Evolutionary conservation across 2,888 invertebrate genomes (phyloP).

Genomic region (Caenorhabditis uteleia): DNA sequence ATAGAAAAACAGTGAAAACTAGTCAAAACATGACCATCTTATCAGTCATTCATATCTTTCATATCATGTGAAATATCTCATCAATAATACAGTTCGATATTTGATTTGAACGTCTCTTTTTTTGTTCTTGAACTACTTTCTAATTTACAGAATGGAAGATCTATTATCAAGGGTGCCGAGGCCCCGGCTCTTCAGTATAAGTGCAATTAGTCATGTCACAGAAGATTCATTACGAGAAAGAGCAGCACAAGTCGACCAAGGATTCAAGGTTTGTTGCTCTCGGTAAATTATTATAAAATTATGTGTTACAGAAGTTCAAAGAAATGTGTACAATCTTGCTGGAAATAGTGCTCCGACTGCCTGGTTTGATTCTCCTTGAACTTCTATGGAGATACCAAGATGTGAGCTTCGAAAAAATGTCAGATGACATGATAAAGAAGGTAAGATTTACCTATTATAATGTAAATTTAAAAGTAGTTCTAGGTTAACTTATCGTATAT

Average conservation of each 20-base stretch:
- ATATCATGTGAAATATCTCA: too few species aligned
- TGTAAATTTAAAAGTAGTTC: slow-evolving; percentile 1
- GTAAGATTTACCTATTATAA: slow-evolving; percentile 3
- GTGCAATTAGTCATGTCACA: background rate
- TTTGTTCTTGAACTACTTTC: too few species aligned
- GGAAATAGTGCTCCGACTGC: slow-evolving; percentile 40
- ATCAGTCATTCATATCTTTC: too few species aligned
- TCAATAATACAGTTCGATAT: too few species aligned
- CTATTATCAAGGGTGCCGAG: too few species aligned
- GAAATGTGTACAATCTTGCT: slow-evolving; percentile 10
- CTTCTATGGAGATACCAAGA: slow-evolving; percentile 61
- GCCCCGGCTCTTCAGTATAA: background rate
- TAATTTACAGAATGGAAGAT: too few species aligned
- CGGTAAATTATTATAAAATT: background rate
- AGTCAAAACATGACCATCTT: too few species aligned
- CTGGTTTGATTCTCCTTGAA: slow-evolving; percentile 58
- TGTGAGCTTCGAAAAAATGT: slow-evolving; percentile 49
- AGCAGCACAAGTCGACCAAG: slow-evolving; percentile 30
- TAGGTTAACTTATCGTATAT: slow-evolving; percentile 42
- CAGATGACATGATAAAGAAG: slow-evolving; percentile 45
- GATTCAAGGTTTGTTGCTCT: slow-evolving; percentile 15
- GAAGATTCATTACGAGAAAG: slow-evolving; percentile 5
- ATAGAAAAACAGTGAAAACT: too few species aligned
- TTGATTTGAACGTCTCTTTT: too few species aligned
- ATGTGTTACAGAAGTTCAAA: slow-evolving; percentile 22